A percentile compares a stretch with the other conserved stretches of the same genome.
phyloP scores from a whole-genome alignment of 1,140 invertebrate species.

The Dendroctonus ponderosae region DNA sequence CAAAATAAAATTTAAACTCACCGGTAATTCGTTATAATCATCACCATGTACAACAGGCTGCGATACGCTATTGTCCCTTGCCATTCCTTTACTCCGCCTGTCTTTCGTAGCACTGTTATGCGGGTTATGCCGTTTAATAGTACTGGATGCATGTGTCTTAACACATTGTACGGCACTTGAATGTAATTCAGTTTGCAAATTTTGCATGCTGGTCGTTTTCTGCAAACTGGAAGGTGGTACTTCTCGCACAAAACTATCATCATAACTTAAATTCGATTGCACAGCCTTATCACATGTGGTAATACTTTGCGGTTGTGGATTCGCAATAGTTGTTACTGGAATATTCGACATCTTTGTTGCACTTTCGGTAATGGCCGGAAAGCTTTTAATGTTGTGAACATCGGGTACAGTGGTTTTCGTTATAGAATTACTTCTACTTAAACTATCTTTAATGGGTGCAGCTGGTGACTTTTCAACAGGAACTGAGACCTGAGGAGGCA shows the following conservation, averaged over 20 bases:
- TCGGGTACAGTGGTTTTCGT: slow-evolving; percentile 34
- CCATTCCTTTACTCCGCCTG: too few relatives aligned
- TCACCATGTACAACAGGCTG: too few relatives aligned
- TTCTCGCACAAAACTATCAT: slow-evolving; percentile 22
- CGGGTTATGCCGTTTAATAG: too few relatives aligned
- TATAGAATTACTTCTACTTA: slow-evolving; percentile 1
- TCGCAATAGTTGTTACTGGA: not conserved
- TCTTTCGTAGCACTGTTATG: too few relatives aligned
- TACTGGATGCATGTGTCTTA: too few relatives aligned
- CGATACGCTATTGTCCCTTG: too few relatives aligned
- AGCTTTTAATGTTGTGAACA: slow-evolving; percentile 42
- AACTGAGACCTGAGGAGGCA: too few relatives aligned
- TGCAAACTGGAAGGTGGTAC: slow-evolving; percentile 5
- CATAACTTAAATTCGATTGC: slow-evolving; percentile 28
- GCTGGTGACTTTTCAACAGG: slow-evolving; percentile 4
- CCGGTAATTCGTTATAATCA: too few relatives aligned
- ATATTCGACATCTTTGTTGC: slow-evolving; percentile 1
- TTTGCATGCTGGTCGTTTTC: not conserved
- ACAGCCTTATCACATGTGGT: slow-evolving; percentile 27
- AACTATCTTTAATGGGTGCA: not conserved
- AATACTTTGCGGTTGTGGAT: not conserved
- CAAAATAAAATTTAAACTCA: too few relatives aligned
- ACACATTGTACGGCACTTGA: too few relatives aligned
- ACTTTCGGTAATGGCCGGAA: slow-evolving; percentile 36
- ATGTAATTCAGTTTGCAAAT: not conserved